These are phyloP conservation scores for Stictonetta naevosa DNA, from an alignment of 2,113 vertebrate genomes.

Conservation along the genomic window DNA sequence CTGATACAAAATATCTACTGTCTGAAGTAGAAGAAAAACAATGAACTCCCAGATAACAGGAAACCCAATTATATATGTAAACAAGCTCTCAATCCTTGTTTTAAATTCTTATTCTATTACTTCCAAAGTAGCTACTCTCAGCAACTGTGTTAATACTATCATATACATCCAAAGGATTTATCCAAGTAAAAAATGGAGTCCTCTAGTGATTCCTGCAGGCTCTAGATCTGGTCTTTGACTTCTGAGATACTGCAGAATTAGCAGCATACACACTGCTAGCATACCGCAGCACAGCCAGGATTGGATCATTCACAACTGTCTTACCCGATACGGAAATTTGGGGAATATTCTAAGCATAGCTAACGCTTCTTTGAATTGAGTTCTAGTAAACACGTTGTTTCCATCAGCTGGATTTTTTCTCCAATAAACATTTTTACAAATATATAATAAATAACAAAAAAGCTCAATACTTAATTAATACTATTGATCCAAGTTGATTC, in stretches of 20 bases:
- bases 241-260: not conserved
- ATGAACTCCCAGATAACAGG: not conserved
- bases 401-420: not conserved
- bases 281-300: not conserved
- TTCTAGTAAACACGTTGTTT: not conserved
- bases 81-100: not conserved
- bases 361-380: not conserved
- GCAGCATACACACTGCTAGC: not conserved
- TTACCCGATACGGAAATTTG: not conserved
- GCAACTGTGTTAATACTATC: not conserved
- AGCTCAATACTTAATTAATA: not conserved
- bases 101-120: not conserved
- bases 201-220: not conserved
- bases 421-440: not conserved
- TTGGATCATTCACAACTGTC: not conserved
- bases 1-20: not conserved
- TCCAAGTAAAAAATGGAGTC: not conserved
- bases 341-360: not conserved
- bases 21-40: not conserved
- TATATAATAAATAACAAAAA: not conserved
- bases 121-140: not conserved
- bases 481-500: not conserved
- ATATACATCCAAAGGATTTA: not conserved
- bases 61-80: not conserved
- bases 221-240: not conserved